Conservation (phyloP, 1,140 invertebrate genomes). For the Zophobas atratus region DNA sequence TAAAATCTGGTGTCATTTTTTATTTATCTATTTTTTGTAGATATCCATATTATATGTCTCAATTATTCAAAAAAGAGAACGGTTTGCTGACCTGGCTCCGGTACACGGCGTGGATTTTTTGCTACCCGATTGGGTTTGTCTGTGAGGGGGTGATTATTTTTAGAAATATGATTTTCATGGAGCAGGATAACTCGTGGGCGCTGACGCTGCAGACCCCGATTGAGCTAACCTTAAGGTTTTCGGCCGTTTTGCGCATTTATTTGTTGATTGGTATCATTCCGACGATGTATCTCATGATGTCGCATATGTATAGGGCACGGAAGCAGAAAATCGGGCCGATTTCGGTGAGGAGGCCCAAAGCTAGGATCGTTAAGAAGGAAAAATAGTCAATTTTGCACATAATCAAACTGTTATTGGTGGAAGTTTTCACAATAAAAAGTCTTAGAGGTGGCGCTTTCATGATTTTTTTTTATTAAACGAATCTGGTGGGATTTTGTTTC, state of each 20-base stretch:
- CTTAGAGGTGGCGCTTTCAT: no score
- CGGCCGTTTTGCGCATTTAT: conserved; percentile 84
- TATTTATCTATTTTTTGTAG: conserved; percentile 69
- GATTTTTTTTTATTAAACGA: no score
- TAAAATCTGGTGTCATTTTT: background rate
- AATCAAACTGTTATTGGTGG: background rate
- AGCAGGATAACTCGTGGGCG: conserved; percentile 86
- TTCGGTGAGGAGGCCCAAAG: background rate
- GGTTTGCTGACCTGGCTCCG: conserved; percentile 91
- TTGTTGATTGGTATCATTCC: conserved; percentile 84
- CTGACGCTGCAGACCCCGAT: conserved; percentile 85
- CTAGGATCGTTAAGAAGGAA: background rate
- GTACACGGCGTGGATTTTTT: conserved; percentile 93
- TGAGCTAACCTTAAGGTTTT: conserved; percentile 92
- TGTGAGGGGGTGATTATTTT: conserved; percentile 89
- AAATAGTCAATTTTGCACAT: conserved; percentile 14
- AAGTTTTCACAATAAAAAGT: background rate
- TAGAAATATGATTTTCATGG: conserved; percentile 90
- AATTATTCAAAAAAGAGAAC: conserved; percentile 83
- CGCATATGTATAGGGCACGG: conserved; percentile 82
- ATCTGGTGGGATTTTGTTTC: no score
- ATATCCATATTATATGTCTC: conserved; percentile 93
- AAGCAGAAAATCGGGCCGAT: conserved; percentile 72
- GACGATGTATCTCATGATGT: conserved; percentile 82
- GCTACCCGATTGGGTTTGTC: conserved; percentile 92